phyloP scores from a whole-genome alignment of 2,113 vertebrate genomes.

The Pseudorhombus dupliciocellatus region DNA sequence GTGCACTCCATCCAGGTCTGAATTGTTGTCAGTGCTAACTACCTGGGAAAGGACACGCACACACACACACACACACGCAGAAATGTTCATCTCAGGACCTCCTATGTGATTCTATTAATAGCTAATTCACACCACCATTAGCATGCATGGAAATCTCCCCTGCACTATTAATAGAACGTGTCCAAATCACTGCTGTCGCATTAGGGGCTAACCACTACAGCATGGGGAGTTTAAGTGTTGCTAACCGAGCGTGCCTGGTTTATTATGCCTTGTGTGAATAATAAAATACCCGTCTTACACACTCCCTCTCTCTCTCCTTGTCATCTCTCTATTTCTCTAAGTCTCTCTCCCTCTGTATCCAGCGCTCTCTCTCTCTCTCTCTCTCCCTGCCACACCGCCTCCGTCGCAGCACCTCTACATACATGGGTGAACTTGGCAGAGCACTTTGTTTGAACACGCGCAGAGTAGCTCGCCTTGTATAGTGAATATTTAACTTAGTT shows the following conservation, averaged over 20 bases:
- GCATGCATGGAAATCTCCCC: conserved; percentile 73
- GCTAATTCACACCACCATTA: conserved; percentile 71
- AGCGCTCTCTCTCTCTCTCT: conserved; percentile 43
- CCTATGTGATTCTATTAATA: conserved; percentile 77
- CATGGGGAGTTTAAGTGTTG: conserved; percentile 79
- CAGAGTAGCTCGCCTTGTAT: conserved; percentile 73
- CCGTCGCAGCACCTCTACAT: conserved; percentile 58
- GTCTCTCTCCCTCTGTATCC: conserved; percentile 30
- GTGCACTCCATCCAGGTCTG: conserved; percentile 21
- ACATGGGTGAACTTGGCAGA: conserved; percentile 75
- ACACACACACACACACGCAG: conserved; percentile 17
- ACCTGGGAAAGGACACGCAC: conserved; percentile 11
- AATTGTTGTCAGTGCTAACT: conserved; percentile 36
- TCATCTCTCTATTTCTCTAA: conserved; percentile 25
- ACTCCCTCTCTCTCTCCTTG: conserved; percentile 36
- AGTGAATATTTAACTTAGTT: conserved; percentile 81
- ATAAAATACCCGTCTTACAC: conserved; percentile 73
- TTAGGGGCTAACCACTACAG: conserved; percentile 78
- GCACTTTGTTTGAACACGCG: conserved; percentile 81
- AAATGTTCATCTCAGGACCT: conserved; percentile 45
- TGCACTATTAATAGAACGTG: conserved; percentile 81
- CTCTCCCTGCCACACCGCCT: conserved; percentile 46
- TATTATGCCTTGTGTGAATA: conserved; percentile 85
- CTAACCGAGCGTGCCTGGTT: conserved; percentile 78
- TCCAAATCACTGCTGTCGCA: conserved; percentile 81